These are phyloP conservation scores for Anomalospiza imberbis DNA, from an alignment of 2,797 vertebrate species.

Conservation along the genomic window DNA sequence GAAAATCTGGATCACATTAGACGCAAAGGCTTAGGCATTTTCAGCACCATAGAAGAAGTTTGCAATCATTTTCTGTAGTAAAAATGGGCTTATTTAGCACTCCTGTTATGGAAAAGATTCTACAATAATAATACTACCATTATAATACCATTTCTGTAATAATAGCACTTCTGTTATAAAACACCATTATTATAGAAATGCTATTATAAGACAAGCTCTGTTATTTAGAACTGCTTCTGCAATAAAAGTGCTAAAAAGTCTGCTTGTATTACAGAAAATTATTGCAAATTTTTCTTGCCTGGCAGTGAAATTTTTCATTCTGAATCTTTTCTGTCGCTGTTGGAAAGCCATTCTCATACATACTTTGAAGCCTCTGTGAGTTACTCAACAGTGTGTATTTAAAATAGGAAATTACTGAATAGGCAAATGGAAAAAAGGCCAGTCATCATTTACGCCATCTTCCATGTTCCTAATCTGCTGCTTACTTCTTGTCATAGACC, in stretches of 20 bases:
- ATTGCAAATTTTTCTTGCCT: constrained; percentile 78
- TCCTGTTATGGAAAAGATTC: constrained; percentile 72
- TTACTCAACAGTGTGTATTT: constrained; percentile 60
- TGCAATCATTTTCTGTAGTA: constrained; percentile 76
- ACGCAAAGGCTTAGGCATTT: constrained; percentile 62
- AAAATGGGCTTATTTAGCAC: constrained; percentile 73
- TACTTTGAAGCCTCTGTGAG: constrained; percentile 49
- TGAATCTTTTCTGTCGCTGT: constrained; percentile 70
- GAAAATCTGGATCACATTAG: constrained; percentile 48
- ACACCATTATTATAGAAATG: constrained; percentile 82
- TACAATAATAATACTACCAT: constrained; percentile 80
- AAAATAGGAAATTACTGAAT: constrained; percentile 66
- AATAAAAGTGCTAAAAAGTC: constrained; percentile 78
- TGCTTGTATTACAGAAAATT: constrained; percentile 78
- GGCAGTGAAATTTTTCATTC: constrained; percentile 73
- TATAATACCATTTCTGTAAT: constrained; percentile 82
- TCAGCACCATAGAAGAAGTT: constrained; percentile 68
- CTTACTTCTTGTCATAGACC: background rate
- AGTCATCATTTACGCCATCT: background rate
- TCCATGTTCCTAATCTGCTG: background rate
- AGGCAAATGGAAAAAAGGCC: constrained; percentile 30
- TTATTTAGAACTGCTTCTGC: constrained; percentile 81
- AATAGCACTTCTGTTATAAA: constrained; percentile 84
- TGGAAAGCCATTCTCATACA: constrained; percentile 59
- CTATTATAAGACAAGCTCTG: constrained; percentile 79